phyloP scores from a whole-genome alignment of 1,140 invertebrate genomes.

The Calephelis virginiensis region DNA sequence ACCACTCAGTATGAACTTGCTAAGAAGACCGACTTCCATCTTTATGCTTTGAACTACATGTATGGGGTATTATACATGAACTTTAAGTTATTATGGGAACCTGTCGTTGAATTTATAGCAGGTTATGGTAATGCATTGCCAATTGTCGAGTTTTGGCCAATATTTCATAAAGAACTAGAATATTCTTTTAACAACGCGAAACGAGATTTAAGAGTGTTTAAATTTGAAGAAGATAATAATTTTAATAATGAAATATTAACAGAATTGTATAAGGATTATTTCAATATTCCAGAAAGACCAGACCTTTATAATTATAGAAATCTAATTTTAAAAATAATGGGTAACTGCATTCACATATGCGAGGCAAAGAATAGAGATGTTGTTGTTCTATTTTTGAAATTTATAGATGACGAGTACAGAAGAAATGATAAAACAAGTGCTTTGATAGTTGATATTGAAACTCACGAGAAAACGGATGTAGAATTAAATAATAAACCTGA shows the following conservation, averaged over 20 bases:
- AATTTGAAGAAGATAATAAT: conserved; percentile 56
- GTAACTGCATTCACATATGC: conserved; percentile 84
- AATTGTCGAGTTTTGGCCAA: conserved; percentile 86
- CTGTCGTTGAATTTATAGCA: conserved; percentile 85
- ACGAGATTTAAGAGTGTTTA: conserved; percentile 53
- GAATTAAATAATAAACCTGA: conserved; percentile 54
- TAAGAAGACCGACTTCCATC: conserved; percentile 78
- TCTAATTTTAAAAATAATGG: conserved; percentile 89
- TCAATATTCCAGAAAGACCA: conserved; percentile 77
- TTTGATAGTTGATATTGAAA: conserved; percentile 59
- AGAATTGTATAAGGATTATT: conserved; percentile 60
- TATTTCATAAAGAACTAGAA: conserved; percentile 83
- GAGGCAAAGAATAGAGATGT: conserved; percentile 89
- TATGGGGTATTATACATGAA: conserved; percentile 91
- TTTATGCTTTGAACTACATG: conserved; percentile 86
- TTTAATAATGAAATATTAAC: conserved; percentile 46
- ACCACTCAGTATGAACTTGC: conserved; percentile 79
- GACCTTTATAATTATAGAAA: conserved; percentile 88
- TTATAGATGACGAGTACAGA: conserved; percentile 84
- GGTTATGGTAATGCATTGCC: conserved; percentile 84
- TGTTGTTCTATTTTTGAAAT: conserved; percentile 87
- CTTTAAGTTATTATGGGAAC: conserved; percentile 93
- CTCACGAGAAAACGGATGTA: conserved; percentile 43
- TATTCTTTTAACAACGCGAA: conserved; percentile 56
- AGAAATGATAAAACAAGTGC: conserved; percentile 57